A percentile compares a stretch with the other conserved stretches of the same genome.
Evolutionary conservation across 2,797 vertebrate species (phyloP).

Genomic region (Podargus strigoides): DNA sequence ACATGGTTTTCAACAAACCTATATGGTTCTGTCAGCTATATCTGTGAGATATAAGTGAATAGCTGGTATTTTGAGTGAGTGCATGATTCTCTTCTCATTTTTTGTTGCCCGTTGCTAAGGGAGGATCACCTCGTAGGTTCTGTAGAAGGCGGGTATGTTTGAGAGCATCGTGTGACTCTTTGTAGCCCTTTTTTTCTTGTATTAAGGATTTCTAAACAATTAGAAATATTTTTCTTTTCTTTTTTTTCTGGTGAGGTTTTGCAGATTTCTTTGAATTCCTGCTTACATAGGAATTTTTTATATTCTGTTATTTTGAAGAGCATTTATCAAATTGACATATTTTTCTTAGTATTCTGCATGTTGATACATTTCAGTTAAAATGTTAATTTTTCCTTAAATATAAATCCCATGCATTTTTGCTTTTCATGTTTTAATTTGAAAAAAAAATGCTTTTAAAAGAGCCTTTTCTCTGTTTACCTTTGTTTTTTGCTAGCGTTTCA

Average conservation of each 20-base stretch:
- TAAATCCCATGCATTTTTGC: slow-evolving; percentile 7
- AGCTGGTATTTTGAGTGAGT: background rate
- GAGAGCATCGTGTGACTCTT: slow-evolving; percentile 49
- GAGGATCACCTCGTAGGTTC: slow-evolving; percentile 88
- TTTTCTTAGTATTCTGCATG: slow-evolving; percentile 59
- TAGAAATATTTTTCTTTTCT: background rate
- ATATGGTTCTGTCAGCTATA: too few species aligned
- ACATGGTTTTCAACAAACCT: too few species aligned
- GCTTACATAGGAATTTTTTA: background rate
- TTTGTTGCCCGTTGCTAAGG: slow-evolving; percentile 75
- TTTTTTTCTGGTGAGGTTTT: background rate
- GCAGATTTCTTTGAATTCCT: background rate
- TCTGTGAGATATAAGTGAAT: background rate
- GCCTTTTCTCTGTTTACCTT: background rate
- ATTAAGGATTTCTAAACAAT: slow-evolving; percentile 15
- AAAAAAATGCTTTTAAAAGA: background rate
- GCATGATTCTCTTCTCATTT: slow-evolving; percentile 68
- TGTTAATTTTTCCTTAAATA: slow-evolving; percentile 33
- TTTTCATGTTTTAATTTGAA: slow-evolving; percentile 22
- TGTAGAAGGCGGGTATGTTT: slow-evolving; percentile 86
- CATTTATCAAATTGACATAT: background rate
- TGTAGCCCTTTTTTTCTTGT: slow-evolving; percentile 15
- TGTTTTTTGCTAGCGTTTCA: slow-evolving; percentile 2
- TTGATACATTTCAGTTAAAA: slow-evolving; percentile 6
- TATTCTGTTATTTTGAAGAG: background rate